Base-by-base conservation (phyloP, 2,888 invertebrate genomes). In the Ichneumoninae sp. region DNA sequence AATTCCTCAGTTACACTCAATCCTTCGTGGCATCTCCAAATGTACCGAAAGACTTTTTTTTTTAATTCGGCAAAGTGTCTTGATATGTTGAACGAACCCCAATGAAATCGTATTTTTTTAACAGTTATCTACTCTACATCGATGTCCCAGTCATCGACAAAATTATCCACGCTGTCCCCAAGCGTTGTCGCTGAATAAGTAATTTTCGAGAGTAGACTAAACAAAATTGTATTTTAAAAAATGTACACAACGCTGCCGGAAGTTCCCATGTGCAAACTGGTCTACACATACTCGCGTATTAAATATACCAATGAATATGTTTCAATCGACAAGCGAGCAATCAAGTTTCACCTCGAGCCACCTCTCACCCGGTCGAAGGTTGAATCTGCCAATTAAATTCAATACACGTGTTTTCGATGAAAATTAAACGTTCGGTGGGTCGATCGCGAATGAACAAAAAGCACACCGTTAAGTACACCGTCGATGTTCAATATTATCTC, bases 1-100 rank as follows among this genome's bases (percentile, higher is more conserved):
- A 50, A 76, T 65, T 30, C 68, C 60, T 71, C 80, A 70, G 76
- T 68, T 76, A 75, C 71, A 54, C 40, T 8, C 44, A 47, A 33
- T 57, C 50, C 50, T 13, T 19, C 19, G 22, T 26, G 40, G 8
- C 66, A 54, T 40, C n/a, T 5, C 19, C 7, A 19, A 65, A 60
- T 74, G 6, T 30, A 62, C 33, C 33, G 16, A 75, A 75, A 65
- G 10, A 4, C 33, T 65, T 19, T 60, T 65, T 19, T 65, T 60
- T 65, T 16, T 8, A 50, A 19, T 16, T 33, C 22, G 19, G 50
- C 44, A 36, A 65, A 52, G 7, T 36, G 22, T 22, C 19, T 65
- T 52, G 75, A 75, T 75, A 65, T 62, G 74, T 74, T 19, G 19
- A 75, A 7, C 19, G 6, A 22, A 60, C 44, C 26, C 60, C 22